Conservation (phyloP, 2,888 invertebrate genomes). For the Patella caerulea region DNA sequence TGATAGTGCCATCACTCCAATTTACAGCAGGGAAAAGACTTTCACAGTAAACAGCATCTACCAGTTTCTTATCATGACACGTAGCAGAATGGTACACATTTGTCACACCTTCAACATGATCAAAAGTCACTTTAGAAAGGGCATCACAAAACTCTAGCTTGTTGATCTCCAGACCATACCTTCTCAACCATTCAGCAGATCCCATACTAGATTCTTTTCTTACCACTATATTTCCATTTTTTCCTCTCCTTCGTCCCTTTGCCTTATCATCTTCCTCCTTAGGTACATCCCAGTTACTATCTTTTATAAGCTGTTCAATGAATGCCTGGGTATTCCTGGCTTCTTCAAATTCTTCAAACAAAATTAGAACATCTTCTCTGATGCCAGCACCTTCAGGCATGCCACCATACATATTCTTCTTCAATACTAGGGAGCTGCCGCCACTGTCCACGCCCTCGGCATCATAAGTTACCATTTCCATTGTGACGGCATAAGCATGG, state of each 20-base stretch:
- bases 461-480: constrained; percentile 70
- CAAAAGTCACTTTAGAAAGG: constrained; percentile 68
- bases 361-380: constrained; percentile 68
- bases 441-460: constrained; percentile 14
- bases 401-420: constrained; percentile 67
- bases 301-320: constrained; percentile 59
- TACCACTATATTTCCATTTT: constrained; percentile 13
- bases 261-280: constrained; percentile 13
- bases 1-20: constrained; percentile 69
- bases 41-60: constrained; percentile 71
- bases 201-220: constrained; percentile 69
- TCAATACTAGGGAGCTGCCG: constrained; percentile 44
- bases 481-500: constrained; percentile 69
- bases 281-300: constrained; percentile 14
- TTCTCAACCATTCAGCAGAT: constrained; percentile 68
- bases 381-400: constrained; percentile 69
- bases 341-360: constrained; percentile 71
- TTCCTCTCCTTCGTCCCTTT: neutral
- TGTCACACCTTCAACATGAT: constrained; percentile 70
- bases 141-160: constrained; percentile 68
- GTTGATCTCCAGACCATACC: constrained; percentile 66
- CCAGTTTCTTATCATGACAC: constrained; percentile 54
- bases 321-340: constrained; percentile 63
- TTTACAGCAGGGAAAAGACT: constrained; percentile 68
- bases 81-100: constrained; percentile 41